phyloP scores from a whole-genome alignment of 2,888 invertebrate genomes.

The Drosophila mimetica region DNA sequence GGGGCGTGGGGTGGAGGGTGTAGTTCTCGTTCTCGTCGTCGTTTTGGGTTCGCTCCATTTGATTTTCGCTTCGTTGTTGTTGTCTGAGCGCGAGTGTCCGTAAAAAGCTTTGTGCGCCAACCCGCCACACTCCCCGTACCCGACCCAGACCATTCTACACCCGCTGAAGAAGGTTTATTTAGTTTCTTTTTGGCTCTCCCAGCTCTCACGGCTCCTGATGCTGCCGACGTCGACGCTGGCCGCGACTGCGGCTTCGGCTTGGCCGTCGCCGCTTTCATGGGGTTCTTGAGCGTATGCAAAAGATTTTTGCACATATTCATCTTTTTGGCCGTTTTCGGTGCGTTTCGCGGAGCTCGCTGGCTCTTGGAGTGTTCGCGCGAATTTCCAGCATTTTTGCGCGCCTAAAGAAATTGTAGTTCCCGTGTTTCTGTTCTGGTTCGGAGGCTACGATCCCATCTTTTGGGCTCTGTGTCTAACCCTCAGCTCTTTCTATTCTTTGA shows the following conservation, averaged over 20 bases:
- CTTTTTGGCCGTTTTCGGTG: constrained; percentile 84
- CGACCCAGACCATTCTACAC: constrained; percentile 40
- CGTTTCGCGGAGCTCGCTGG: constrained; percentile 81
- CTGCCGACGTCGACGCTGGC: constrained; percentile 51
- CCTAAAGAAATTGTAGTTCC: constrained; percentile 60
- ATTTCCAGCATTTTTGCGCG: constrained; percentile 64
- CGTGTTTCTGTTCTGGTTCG: constrained; percentile 40
- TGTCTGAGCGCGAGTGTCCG: constrained; percentile 67
- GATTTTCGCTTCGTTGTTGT: constrained; percentile 66
- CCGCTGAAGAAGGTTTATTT: constrained; percentile 49
- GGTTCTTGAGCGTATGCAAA: constrained; percentile 84
- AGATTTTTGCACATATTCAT: constrained; percentile 84
- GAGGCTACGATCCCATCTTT: constrained; percentile 19
- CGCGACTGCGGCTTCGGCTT: constrained; percentile 56
- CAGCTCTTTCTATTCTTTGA: not conserved
- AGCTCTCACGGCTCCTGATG: constrained; percentile 41
- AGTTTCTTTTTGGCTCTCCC: constrained; percentile 63
- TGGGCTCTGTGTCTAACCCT: not conserved
- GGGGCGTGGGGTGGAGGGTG: constrained; percentile 22
- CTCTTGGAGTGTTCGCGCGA: constrained; percentile 50
- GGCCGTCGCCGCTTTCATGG: constrained; percentile 65
- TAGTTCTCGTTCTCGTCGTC: constrained; percentile 56
- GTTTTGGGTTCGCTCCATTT: constrained; percentile 66
- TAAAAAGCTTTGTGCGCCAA: constrained; percentile 66
- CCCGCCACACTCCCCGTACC: constrained; percentile 2